Evolutionary conservation across 2,797 vertebrate species (phyloP), one percentile per base, ranked within the genome.

Genomic region (Sebastes wilsoni): DNA sequence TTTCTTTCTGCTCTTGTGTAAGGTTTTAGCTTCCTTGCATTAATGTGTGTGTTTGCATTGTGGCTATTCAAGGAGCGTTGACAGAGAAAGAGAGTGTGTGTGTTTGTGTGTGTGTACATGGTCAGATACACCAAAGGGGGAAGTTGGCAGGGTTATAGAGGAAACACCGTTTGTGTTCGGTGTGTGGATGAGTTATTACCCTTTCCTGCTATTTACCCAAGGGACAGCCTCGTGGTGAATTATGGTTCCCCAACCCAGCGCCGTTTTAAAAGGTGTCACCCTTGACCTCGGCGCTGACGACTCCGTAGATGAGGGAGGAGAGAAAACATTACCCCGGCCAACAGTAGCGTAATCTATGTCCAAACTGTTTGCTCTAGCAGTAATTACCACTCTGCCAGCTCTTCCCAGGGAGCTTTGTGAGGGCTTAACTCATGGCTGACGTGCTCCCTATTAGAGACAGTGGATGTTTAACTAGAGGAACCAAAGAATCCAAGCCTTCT

Each of bases 161-260:
- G 93, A 94, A 95, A 90, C 89, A 74, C 84, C 54, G 77, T 92
- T 92, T 92, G 89, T 87, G 89, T 82, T 89, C 23, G 80, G 88
- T 87, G 92, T 91, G 87, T 82, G 88, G 89, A 93, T 95, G 94
- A 96, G 85, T 96, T 96, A 96, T 95, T 89, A 87, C 92, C 67
- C 82, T 89, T 95, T 95, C 93, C 94, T 94, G 90, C 88, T 93
- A 62, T 95, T 95, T 94, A 92, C 89, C 79, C 75, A 67, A 52
- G 68, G 89, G 87, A 80, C 59, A 60, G 77, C 80, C 68, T 46
- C 3, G 4, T 77, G 70, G 77, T 94, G 93, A 94, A 81, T 95
- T 94, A 95, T 90, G 85, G 86, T 79, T 78, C 79, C 81, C 75
- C 59, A 30, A 72, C 79, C 75, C 80, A 2, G 68, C 20, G 58